Evolutionary conservation across 2,888 invertebrate species (phyloP), one percentile per base, ranked within the genome.

Genomic region (Luffia ferchaultella): DNA sequence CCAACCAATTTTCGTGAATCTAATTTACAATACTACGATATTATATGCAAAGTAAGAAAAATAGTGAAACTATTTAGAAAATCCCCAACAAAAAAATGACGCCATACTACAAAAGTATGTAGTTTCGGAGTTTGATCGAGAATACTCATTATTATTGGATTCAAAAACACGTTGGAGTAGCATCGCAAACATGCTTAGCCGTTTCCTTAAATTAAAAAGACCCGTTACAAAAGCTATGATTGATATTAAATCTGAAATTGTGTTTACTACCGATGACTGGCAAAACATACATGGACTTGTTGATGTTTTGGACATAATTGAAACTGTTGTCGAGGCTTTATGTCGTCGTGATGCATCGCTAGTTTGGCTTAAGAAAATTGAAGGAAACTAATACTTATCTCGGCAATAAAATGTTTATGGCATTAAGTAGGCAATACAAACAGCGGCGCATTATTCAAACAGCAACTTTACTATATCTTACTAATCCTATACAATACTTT

Each of bases 81-180:
- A 46, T 46, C 46, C 9, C 46, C 46, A 7, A 46, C 46, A n/a
- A 18, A 40, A 40, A 40, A 40, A 40, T 40, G 40, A 40, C 40
- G 40, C 7, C 7, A 40, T 40, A 40, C 40, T 40, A 40, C 40
- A 40, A 40, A 40, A 40, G n/a, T n/a, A n/a, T n/a, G n/a, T n/a
- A n/a, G n/a, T n/a, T n/a, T n/a, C n/a, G n/a, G n/a, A n/a, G n/a
- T n/a, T n/a, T n/a, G n/a, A n/a, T n/a, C n/a, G n/a, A n/a, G n/a
- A n/a, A n/a, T n/a, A n/a, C n/a, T n/a, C n/a, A n/a, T n/a, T n/a
- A n/a, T n/a, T n/a, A n/a, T n/a, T n/a, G n/a, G n/a, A n/a, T n/a
- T n/a, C n/a, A n/a, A n/a, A n/a, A n/a, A n/a, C n/a, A n/a, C n/a
- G n/a, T n/a, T n/a, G n/a, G n/a, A n/a, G n/a, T n/a, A n/a, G n/a